A percentile compares a stretch with the other conserved stretches of the same genome.
Evolutionary conservation across 2,797 vertebrate species (phyloP).

Genomic region (Linurgus olivaceus): DNA sequence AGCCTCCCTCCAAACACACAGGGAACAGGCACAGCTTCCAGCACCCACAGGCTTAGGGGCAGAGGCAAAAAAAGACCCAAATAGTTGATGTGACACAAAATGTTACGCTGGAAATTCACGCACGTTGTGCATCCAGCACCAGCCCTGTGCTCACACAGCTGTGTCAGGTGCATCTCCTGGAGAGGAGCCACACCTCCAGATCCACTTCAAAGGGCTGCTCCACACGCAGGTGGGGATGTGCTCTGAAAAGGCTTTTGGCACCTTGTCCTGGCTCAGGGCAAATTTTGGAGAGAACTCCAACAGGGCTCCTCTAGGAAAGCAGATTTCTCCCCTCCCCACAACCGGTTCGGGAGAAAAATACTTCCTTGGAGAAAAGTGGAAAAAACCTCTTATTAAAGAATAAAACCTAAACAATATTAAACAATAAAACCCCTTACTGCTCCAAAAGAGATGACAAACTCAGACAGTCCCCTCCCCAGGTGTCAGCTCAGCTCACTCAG

Average conservation of each 20-base stretch:
- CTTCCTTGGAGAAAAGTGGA: neutral
- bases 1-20: neutral
- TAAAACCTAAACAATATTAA: neutral
- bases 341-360: neutral
- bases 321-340: too few relatives aligned
- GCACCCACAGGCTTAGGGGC: too few relatives aligned
- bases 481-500: too few relatives aligned
- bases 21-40: neutral
- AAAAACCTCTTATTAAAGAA: neutral
- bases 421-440: neutral
- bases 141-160: neutral
- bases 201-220: neutral
- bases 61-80: neutral
- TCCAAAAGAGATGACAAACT: neutral
- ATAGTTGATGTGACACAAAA: neutral
- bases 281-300: too few relatives aligned
- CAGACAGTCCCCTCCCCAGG: neutral
- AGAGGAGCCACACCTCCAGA: neutral
- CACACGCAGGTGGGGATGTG: neutral
- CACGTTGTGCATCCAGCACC: fast-evolving
- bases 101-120: fast-evolving
- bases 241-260: neutral
- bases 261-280: too few relatives aligned
- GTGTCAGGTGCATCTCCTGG: neutral
- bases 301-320: too few relatives aligned